Evolutionary conservation across 2,797 vertebrate species (phyloP), one percentile per base, ranked within the genome.

Genomic region (Crocidura indochinensis): DNA sequence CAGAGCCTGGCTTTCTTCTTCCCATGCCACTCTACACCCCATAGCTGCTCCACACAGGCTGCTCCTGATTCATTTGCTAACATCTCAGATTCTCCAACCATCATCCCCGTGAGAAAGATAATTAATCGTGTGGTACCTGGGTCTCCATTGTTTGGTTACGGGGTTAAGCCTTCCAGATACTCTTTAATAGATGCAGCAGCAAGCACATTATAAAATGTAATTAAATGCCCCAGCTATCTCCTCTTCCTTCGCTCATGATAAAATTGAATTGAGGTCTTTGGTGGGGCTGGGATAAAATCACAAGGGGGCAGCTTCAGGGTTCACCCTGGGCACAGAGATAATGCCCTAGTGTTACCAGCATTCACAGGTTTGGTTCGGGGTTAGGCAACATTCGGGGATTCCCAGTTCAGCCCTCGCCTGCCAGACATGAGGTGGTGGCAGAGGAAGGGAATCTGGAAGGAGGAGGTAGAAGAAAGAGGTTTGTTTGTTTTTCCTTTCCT

Each of bases 211-310:
- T 93, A 87, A 95, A 97, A 97, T 95, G 96, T 96, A 97, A 97
- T 98, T 97, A 97, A 97, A 96, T 96, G 95, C 94, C 95, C 94
- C 53, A 8, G 94, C 80, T 60, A 17, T 26, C 91, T 87, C 62
- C 91, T 68, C 79, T 85, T 68, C 78, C 86, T 88, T 72, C 62
- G 0, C 3, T 12, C 20, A 84, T 31, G 78, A 92, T 69, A 31
- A 94, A 92, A 95, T 96, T 97, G 97, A 97, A 97, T 96, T 96
- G 97, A 95, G 97, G 96, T 96, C 96, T 84, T 88, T n/a, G 67
- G 93, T 97, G 94, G 94, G 85, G 84, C 84, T 60, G 91, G 73
- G 82, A 93, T 96, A 91, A 96, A 60, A 97, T 95, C 44, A 91
- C 29, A 92, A 95, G 92, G 91, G 95, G 56, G 91, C 93, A 94